Conservation (phyloP, 2,113 vertebrate genomes). For the Mormyrus iriodes region DNA sequence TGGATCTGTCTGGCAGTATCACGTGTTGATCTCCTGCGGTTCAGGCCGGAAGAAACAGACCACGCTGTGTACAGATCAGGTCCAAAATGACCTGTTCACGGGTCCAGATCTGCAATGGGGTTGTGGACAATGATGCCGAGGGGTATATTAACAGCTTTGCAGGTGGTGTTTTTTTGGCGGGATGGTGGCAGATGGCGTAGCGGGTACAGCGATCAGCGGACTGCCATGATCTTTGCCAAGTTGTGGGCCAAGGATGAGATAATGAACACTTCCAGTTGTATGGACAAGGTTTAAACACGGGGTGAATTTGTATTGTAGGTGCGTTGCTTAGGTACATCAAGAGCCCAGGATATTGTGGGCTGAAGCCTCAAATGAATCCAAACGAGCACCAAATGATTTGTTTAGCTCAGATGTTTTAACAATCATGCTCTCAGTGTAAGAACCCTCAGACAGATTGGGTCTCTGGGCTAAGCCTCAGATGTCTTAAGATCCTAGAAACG, state of each 20-base stretch:
- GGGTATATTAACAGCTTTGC: background rate
- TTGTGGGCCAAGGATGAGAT: background rate
- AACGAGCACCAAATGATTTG: background rate
- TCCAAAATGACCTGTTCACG: background rate
- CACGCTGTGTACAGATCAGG: background rate
- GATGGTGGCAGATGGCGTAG: background rate
- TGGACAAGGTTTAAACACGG: background rate
- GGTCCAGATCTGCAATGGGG: background rate
- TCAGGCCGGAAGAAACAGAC: background rate
- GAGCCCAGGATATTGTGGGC: background rate
- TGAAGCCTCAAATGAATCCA: background rate
- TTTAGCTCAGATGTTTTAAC: background rate
- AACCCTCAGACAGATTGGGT: background rate
- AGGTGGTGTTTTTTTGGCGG: background rate
- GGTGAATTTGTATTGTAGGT: background rate
- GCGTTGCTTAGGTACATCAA: background rate
- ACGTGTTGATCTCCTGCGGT: background rate
- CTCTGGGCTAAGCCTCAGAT: background rate
- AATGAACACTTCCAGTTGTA: background rate
- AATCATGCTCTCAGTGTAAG: background rate
- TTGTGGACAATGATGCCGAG: background rate
- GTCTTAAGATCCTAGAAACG: background rate
- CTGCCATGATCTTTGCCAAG: background rate
- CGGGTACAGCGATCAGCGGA: background rate
- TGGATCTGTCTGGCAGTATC: background rate